Evolutionary conservation across 2,888 invertebrate genomes (phyloP).

Genomic region (Nematopogon swammerdamellus): DNA sequence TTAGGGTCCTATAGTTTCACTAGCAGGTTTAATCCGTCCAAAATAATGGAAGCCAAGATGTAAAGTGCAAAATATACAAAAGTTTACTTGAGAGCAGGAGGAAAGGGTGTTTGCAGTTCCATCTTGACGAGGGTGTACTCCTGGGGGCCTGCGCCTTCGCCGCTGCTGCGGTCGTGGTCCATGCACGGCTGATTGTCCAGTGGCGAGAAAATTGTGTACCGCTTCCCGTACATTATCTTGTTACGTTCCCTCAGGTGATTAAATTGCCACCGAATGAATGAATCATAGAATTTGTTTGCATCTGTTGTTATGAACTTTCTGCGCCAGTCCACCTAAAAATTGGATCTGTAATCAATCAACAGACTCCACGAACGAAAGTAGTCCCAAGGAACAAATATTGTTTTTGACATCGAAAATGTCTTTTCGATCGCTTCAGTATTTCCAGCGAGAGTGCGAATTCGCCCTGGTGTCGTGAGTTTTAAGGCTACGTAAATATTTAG

Average conservation of each 20-base stretch:
- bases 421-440: no score
- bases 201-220: slow-evolving; percentile 95
- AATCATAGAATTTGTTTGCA: slow-evolving; percentile 95
- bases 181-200: slow-evolving; percentile 98
- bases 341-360: background rate
- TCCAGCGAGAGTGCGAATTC: no score
- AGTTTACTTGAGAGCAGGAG: slow-evolving; percentile 67
- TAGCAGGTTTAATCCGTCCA: no score
- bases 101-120: slow-evolving; percentile 73
- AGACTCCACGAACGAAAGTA: background rate
- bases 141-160: slow-evolving; percentile 97
- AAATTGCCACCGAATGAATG: slow-evolving; percentile 98
- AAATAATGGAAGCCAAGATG: no score
- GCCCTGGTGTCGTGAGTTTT: no score
- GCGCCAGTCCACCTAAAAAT: slow-evolving; percentile 88
- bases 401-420: no score
- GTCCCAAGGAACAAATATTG: no score
- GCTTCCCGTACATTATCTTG: slow-evolving; percentile 94
- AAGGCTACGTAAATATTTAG: slow-evolving; percentile 1
- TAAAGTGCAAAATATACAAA: no score
- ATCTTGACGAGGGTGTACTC: slow-evolving; percentile 98
- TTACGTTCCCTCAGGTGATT: slow-evolving; percentile 77
- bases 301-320: slow-evolving; percentile 98
- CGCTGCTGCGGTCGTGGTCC: slow-evolving; percentile 96
- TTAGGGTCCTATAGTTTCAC: no score